Evolutionary conservation across 1,140 invertebrate genomes (phyloP), one percentile per base, ranked within the genome.

Genomic region (Hylaeus anthracinus): DNA sequence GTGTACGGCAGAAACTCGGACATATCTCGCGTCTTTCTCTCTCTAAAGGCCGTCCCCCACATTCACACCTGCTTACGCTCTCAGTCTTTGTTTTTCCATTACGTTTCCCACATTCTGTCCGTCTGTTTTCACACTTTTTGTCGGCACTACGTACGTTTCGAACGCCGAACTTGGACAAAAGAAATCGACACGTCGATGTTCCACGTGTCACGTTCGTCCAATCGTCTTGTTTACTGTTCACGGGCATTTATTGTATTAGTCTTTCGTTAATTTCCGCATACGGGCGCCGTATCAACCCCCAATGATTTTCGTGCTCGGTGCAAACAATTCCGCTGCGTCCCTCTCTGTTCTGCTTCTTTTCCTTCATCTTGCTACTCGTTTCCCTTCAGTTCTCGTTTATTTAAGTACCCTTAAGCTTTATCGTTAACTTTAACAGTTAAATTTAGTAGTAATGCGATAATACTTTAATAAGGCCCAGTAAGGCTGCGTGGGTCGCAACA

Each of bases 401-500:
- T 90, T 81, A 84, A 84, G 87, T 86, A 87, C 77, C 37, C 65
- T 82, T 85, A 87, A 79, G 69, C 80, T 77, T 88, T 88, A 88
- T 76, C 72, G 45, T 85, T 85, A 88, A 26, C 37, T 87, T 91
- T 87, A 87, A 85, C 91, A 90, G 58, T 89, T 88, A 87, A 86
- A 92, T 92, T 92, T 90, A 91, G 86, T 91, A 91, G 79, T 90
- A 90, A 92, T 92, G 92, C 88, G 89, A 92, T 92, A 91, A 93
- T 93, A 93, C 89, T 88, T 93, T 93, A 93, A 91, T 93, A 93
- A 93, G 92, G 92, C 92, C 92, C 89, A 93, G 92, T 93, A 93
- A 93, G 92, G 92, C 92, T 93, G 88, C 90, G 92, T 93, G 92
- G 92, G 89, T 93, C 69, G 26, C 26, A 90, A 90, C 79, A 77